A percentile compares a stretch with the other conserved stretches of the same genome.
phyloP scores from a whole-genome alignment of 2,888 invertebrate species.

The Nudaria mundana region DNA sequence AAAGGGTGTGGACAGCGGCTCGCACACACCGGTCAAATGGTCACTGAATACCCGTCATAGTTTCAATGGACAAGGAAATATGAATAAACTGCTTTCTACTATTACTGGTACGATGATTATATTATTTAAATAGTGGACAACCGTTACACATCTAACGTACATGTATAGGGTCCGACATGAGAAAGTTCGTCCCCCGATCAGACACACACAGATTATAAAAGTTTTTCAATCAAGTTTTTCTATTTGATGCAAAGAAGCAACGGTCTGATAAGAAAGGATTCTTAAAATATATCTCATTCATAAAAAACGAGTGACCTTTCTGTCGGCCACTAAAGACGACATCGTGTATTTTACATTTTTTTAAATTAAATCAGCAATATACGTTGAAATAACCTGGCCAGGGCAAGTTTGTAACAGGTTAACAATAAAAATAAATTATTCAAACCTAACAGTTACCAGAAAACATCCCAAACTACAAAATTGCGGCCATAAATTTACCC shows the following conservation, averaged over 20 bases:
- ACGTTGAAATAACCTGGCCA: slow-evolving; percentile 17
- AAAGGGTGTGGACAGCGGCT: slow-evolving; percentile 76
- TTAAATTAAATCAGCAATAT: slow-evolving; percentile 9
- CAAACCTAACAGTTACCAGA: slow-evolving; percentile 18
- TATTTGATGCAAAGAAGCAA: slow-evolving; percentile 15
- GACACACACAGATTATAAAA: slow-evolving; percentile 21
- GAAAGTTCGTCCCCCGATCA: slow-evolving; percentile 51
- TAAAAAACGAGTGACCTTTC: slow-evolving; percentile 3
- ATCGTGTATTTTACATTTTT: slow-evolving; percentile 14
- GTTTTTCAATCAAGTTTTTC: slow-evolving; percentile 24
- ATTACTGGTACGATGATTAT: slow-evolving; percentile 59
- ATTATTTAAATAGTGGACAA: slow-evolving; percentile 72
- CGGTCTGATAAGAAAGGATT: slow-evolving; percentile 15
- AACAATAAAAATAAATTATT: slow-evolving; percentile 13
- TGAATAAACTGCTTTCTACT: slow-evolving; percentile 73
- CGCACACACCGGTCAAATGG: slow-evolving; percentile 75
- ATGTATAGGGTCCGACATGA: slow-evolving; percentile 63
- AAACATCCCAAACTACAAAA: slow-evolving; percentile 35
- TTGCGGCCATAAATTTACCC: slow-evolving; percentile 40
- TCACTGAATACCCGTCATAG: slow-evolving; percentile 69
- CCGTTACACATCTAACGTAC: slow-evolving; percentile 70
- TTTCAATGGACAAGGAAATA: slow-evolving; percentile 71
- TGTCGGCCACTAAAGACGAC: slow-evolving; percentile 4
- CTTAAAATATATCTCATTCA: slow-evolving; percentile 16
- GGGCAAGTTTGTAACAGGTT: slow-evolving; percentile 13